Evolutionary conservation across 2,113 vertebrate species (phyloP).

Genomic region (Dromas ardeola): DNA sequence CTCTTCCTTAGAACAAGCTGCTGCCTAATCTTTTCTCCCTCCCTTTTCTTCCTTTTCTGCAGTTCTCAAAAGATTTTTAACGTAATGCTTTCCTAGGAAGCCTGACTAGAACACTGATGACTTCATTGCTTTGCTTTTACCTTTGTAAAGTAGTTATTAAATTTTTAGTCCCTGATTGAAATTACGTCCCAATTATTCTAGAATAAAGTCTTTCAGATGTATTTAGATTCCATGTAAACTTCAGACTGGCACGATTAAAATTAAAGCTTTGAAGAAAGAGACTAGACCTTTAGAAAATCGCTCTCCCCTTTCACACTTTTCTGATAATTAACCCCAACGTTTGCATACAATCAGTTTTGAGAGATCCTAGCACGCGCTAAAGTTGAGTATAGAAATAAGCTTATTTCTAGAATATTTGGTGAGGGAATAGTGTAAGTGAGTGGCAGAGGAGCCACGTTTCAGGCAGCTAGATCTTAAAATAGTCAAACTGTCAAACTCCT

Average conservation of each 20-base stretch:
- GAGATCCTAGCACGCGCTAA: not conserved
- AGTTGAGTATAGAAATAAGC: not conserved
- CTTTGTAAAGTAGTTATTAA: constrained; percentile 43
- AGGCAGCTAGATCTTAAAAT: not conserved
- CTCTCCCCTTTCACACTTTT: constrained; percentile 2
- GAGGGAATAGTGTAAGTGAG: not conserved
- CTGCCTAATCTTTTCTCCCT: not conserved
- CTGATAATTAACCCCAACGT: constrained; percentile 21
- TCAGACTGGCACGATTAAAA: constrained; percentile 22
- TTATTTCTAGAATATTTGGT: constrained; percentile 8
- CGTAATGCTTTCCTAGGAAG: not conserved
- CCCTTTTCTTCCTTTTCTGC: not conserved
- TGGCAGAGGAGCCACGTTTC: not conserved
- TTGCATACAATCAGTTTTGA: not conserved
- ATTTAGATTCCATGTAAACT: constrained; percentile 45
- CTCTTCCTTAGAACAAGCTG: not conserved
- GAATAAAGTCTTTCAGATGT: constrained; percentile 46
- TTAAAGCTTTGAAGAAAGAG: constrained; percentile 43
- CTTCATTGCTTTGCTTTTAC: constrained; percentile 43
- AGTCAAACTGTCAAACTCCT: not conserved
- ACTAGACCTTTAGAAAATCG: constrained; percentile 31
- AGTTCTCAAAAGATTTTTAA: constrained; percentile 8
- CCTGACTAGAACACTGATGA: constrained; percentile 28
- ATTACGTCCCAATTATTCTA: constrained; percentile 51
- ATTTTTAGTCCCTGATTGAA: constrained; percentile 44